Percentiles rank a stretch among this genome's conserved stretches.
Evolutionary conservation across 2,888 invertebrate genomes (phyloP).

Genomic region (Morpho achilles): DNA sequence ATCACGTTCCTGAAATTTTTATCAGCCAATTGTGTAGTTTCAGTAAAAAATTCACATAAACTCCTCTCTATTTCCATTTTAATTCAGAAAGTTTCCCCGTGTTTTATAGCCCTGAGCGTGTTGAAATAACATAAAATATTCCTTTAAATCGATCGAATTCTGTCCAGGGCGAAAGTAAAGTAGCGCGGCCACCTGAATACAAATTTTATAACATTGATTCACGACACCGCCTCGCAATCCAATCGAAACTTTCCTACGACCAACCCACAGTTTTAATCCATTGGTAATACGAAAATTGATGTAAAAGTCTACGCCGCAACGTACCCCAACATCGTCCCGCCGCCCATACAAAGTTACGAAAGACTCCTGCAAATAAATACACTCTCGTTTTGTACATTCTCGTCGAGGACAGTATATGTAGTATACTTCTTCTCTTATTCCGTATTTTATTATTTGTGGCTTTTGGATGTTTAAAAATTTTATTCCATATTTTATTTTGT

Average conservation of each 20-base stretch:
- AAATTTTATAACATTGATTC: slow-evolving; percentile 74
- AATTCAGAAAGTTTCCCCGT: slow-evolving; percentile 20
- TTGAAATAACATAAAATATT: slow-evolving; percentile 36
- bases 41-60: slow-evolving; percentile 3
- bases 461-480: too few relatives aligned
- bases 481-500: too few relatives aligned
- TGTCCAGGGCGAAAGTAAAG: slow-evolving; percentile 57
- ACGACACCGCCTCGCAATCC: slow-evolving; percentile 58
- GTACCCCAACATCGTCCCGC: slow-evolving; percentile 43
- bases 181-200: slow-evolving; percentile 62
- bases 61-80: slow-evolving; percentile 14
- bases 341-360: slow-evolving; percentile 63
- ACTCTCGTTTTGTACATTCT: slow-evolving; percentile 11
- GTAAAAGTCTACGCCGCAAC: slow-evolving; percentile 64
- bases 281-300: slow-evolving; percentile 78
- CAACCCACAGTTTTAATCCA: slow-evolving; percentile 75
- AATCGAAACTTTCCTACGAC: slow-evolving; percentile 66
- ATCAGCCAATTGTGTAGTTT: background rate
- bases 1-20: background rate
- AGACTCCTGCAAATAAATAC: slow-evolving; percentile 43
- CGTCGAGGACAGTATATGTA: background rate
- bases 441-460: background rate
- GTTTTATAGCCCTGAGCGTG: slow-evolving; percentile 28
- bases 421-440: background rate
- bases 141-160: slow-evolving; percentile 58